Base-by-base conservation (phyloP, 2,888 invertebrate species). In the Xestia rhomboidea region DNA sequence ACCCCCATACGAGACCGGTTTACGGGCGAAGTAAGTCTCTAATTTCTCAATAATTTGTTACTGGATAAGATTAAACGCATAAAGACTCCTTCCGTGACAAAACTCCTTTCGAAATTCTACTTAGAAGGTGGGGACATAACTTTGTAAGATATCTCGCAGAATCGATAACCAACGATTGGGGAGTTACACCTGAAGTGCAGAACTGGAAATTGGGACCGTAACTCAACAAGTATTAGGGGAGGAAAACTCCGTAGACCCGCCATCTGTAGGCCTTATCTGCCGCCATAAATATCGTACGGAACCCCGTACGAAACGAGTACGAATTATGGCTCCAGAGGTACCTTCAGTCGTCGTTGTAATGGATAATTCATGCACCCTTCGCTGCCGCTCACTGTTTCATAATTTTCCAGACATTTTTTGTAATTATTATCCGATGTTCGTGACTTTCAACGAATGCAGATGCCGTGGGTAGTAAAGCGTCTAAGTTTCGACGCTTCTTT, bases 161-260 rank as follows among this genome's bases (percentile, higher is more conserved):
- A 69, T 74, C 88, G 84, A 87, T 89, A 88, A 82, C 81, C 79
- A 88, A 90, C 90, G 88, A 91, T 90, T 89, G 88, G 85, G 84
- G 79, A 83, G 89, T 88, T 88, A 89, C 93, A 96, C 96, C 96
- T 95, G 95, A 94, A 95, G 95, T 94, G 94, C 92, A 93, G 92
- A 92, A 90, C 93, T 95, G 94, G 94, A 96, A 96, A 96, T 96
- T 96, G 96, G 95, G 95, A 94, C 94, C 94, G 95, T 96, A 96
- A 96, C 94, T 96, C 96, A 96, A 95, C 96, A 95, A 96, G 96
- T 96, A 96, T 96, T 95, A 96, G 94, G 96, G 96, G 95, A 94
- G 93, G 95, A 96, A 95, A 96, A 96, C 93, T 96, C 93, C 92
- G 91, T 90, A 89, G 91, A 91, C 90, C 90, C 93, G 94, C 96